Percentiles rank a stretch among this genome's conserved stretches.
These are phyloP conservation scores for Nebria brevicollis DNA, from an alignment of 2,888 invertebrate species.

Conservation along the genomic window DNA sequence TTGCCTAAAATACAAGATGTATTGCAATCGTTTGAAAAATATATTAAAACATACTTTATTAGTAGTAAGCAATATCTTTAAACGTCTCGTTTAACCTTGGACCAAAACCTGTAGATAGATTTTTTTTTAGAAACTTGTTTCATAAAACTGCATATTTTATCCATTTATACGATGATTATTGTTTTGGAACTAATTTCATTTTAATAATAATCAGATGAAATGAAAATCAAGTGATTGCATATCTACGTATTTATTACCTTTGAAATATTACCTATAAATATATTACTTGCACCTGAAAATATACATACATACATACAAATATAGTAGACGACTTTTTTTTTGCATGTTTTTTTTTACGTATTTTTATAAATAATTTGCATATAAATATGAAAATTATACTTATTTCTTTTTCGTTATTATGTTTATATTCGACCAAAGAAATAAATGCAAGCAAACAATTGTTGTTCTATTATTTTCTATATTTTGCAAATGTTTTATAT, in stretches of 20 bases:
- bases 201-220: neutral
- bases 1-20: too few relatives aligned
- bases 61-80: neutral
- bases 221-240: neutral
- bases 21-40: neutral
- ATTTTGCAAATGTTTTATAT: neutral
- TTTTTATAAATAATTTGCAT: neutral
- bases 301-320: too few relatives aligned
- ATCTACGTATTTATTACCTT: too few relatives aligned
- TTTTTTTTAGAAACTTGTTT: neutral
- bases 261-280: too few relatives aligned
- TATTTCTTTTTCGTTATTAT: neutral
- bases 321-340: too few relatives aligned
- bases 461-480: neutral
- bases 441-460: neutral
- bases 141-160: neutral
- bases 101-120: neutral
- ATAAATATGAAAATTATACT: neutral
- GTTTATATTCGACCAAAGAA: neutral
- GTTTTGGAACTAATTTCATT: neutral
- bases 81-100: neutral
- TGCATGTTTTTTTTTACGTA: too few relatives aligned
- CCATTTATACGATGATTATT: neutral
- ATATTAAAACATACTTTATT: neutral
- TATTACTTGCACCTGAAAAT: too few relatives aligned